These are phyloP conservation scores for Pampus argenteus DNA, from an alignment of 2,797 vertebrate species.

Conservation along the genomic window DNA sequence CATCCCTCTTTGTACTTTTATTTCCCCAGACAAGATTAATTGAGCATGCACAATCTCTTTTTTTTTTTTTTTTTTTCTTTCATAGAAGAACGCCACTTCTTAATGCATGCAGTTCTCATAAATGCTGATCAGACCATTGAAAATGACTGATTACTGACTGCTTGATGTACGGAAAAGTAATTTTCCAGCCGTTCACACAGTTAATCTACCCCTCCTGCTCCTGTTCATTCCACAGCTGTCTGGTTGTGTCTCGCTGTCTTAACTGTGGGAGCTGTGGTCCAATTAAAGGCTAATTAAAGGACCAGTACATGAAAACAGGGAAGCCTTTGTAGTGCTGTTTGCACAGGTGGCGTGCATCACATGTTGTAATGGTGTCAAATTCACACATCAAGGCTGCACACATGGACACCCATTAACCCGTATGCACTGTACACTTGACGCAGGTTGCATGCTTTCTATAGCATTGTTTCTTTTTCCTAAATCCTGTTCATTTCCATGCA, in stretches of 20 bases:
- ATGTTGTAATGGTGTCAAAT: conserved; percentile 74
- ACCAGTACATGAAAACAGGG: conserved; percentile 72
- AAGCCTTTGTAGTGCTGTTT: conserved; percentile 80
- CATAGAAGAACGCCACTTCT: conserved; percentile 10
- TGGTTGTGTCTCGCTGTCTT: conserved; percentile 49
- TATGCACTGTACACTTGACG: conserved; percentile 17
- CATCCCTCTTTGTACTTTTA: background rate
- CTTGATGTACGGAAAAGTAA: conserved; percentile 29
- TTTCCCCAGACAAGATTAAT: background rate
- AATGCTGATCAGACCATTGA: conserved; percentile 35
- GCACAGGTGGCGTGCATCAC: conserved; percentile 77
- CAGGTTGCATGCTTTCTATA: background rate
- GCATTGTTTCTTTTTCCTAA: conserved; percentile 25
- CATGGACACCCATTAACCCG: conserved; percentile 26
- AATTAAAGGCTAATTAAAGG: conserved; percentile 82
- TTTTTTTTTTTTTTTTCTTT: background rate
- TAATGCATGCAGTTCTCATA: conserved; percentile 17
- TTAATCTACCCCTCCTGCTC: conserved; percentile 42
- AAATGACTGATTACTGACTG: conserved; percentile 30
- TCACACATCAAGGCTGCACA: conserved; percentile 54
- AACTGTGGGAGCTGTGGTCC: conserved; percentile 56
- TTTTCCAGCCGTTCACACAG: conserved; percentile 50
- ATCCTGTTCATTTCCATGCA: conserved; percentile 10
- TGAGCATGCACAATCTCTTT: background rate
- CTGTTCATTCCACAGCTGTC: conserved; percentile 53